A percentile compares a stretch with the other conserved stretches of the same genome.
phyloP scores from a whole-genome alignment of 1,140 invertebrate species.

The Cylas formicarius region DNA sequence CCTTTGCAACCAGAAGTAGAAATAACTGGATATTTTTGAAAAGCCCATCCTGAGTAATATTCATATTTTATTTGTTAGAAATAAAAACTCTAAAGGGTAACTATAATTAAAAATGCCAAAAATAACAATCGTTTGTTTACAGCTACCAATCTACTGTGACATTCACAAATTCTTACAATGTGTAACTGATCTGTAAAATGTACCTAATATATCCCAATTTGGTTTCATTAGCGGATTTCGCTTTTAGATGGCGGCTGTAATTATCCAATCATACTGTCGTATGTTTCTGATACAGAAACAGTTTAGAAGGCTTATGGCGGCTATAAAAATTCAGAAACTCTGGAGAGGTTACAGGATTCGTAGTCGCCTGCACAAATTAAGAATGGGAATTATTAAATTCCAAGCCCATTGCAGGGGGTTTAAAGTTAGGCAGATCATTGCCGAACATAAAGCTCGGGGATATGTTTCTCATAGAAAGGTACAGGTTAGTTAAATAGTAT shows the following conservation, averaged over 20 bases:
- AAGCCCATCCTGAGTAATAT: too few species aligned
- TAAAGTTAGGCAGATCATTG: conserved; percentile 47
- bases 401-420: conserved; percentile 67
- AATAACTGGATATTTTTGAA: too few species aligned
- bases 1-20: too few species aligned
- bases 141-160: too few species aligned
- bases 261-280: conserved; percentile 70
- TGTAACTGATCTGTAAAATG: too few species aligned
- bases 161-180: too few species aligned
- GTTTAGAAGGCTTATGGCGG: conserved; percentile 51
- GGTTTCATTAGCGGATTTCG: too few species aligned
- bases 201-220: too few species aligned
- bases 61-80: too few species aligned
- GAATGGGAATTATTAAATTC: conserved; percentile 53
- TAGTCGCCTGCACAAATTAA: conserved; percentile 59
- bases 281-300: conserved; percentile 52
- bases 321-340: conserved; percentile 65
- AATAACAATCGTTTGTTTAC: too few species aligned
- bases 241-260: conserved; percentile 51
- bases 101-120: not conserved
- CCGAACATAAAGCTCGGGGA: conserved; percentile 37
- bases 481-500: conserved; percentile 21
- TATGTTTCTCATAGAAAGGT: conserved; percentile 23
- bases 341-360: conserved; percentile 63
- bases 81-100: too few species aligned